Evolutionary conservation across 2,888 invertebrate genomes (phyloP), one percentile per base, ranked within the genome.

Genomic region (Platerodrilus igneus): DNA sequence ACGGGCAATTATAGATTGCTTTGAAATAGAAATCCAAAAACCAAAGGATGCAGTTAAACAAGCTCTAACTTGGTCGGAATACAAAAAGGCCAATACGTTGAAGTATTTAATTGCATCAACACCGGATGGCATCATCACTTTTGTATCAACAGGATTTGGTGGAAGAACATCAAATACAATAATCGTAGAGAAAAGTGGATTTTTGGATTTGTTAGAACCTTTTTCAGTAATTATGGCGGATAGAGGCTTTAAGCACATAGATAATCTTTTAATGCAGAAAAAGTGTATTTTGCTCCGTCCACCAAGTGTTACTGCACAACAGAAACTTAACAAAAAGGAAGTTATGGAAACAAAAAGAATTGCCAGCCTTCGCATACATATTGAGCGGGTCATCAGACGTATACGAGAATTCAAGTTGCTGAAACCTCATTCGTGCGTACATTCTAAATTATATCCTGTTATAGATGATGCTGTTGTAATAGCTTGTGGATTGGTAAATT

Each of bases 21-120:
- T 66, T 4, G 64, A 65, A 39, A 63, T 63, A 17, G 56, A 63
- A 28, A 43, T 66, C n/a, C 55, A 66, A 50, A 64, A 62, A 41
- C 62, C 64, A 13, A 47, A 51, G 4, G 55, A 60, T 28, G 48
- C 61, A 3, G 4, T 64, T 2, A 25, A 60, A 25, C 63, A 64
- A 51, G 33, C 59, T 11, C 17, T 62, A 0, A 47, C 63, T 2
- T 66, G 63, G 63, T 65, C 64, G 14, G 55, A 59, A 1, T 60
- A 61, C 15, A 53, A 53, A 36, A 44, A 48, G n/a, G 44, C 47
- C 25, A 53, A 57, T 20, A 58, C 52, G 3, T 13, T 58, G 2
- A 57, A 57, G 36, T 56, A 51, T 35, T 37, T 53, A 13, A 37
- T 57, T 13, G 43, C 47, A 1, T 37, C 35, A 19, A 56, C 56